phyloP scores from a whole-genome alignment of 2,888 invertebrate species.

The Callimorpha dominula region DNA sequence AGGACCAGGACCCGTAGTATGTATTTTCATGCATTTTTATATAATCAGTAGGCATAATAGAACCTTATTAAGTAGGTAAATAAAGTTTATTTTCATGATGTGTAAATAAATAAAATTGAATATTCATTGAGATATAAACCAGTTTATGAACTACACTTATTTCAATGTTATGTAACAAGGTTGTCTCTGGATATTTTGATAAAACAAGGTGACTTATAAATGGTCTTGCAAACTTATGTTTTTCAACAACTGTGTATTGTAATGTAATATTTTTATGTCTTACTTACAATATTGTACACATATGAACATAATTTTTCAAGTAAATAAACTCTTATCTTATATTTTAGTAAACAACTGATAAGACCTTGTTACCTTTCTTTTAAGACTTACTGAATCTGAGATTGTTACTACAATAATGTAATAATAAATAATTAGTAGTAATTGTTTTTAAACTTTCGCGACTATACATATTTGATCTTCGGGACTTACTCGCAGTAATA shows the following conservation, averaged over 20 bases:
- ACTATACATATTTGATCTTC: too few species aligned
- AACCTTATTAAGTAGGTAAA: neutral
- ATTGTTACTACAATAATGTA: neutral
- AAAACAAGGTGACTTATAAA: neutral
- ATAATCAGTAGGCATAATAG: neutral
- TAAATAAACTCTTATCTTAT: conserved; percentile 1
- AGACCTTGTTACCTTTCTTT: neutral
- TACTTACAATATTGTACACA: neutral
- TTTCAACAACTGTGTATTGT: neutral
- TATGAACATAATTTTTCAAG: neutral
- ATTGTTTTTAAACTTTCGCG: too few species aligned
- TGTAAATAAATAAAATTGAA: neutral
- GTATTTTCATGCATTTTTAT: neutral
- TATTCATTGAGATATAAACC: neutral
- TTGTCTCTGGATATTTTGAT: neutral
- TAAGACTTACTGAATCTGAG: neutral
- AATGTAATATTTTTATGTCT: neutral
- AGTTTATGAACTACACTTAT: conserved; percentile 2
- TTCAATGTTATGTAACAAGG: conserved; percentile 3
- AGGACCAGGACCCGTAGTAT: neutral
- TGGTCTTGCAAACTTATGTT: neutral
- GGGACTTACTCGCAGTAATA: too few species aligned
- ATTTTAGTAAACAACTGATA: conserved; percentile 10
- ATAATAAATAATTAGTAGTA: too few species aligned
- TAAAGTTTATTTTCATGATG: neutral